phyloP scores from a whole-genome alignment of 2,888 invertebrate genomes.

The Cantharis nigra region DNA sequence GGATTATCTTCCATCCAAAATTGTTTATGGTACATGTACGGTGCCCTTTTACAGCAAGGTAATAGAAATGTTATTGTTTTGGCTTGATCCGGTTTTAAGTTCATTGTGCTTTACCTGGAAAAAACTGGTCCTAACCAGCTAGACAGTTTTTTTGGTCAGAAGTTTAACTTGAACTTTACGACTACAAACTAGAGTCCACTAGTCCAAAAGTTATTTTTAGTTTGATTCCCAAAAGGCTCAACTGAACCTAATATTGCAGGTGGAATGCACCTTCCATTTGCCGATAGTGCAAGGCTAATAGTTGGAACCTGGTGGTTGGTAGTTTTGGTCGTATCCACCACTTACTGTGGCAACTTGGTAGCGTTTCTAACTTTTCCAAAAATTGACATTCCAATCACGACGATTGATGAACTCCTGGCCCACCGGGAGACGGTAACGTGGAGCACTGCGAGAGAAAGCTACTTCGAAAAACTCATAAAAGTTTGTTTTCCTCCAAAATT shows the following conservation, averaged over 20 bases:
- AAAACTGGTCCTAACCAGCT: background rate
- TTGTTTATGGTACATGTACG: constrained; percentile 88
- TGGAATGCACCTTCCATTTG: constrained; percentile 83
- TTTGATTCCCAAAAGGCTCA: too few species aligned
- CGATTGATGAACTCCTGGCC: constrained; percentile 66
- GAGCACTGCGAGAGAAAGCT: constrained; percentile 78
- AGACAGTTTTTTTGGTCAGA: background rate
- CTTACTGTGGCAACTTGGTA: constrained; percentile 90
- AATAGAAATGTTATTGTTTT: constrained; percentile 15
- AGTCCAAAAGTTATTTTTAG: background rate
- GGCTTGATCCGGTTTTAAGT: background rate
- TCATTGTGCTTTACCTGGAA: background rate
- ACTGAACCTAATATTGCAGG: constrained; percentile 59
- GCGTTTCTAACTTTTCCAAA: constrained; percentile 92
- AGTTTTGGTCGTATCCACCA: constrained; percentile 85
- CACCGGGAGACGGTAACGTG: constrained; percentile 68
- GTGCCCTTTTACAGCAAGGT: constrained; percentile 91
- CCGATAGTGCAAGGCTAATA: constrained; percentile 83
- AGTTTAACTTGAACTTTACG: background rate
- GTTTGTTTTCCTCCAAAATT: constrained; percentile 46
- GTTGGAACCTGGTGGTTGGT: constrained; percentile 93
- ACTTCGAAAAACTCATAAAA: constrained; percentile 68
- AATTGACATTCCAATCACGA: constrained; percentile 72
- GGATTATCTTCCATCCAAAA: constrained; percentile 69
- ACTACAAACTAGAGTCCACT: background rate